Conservation (phyloP, 1,140 invertebrate species). For the Notospermus geniculatus region DNA sequence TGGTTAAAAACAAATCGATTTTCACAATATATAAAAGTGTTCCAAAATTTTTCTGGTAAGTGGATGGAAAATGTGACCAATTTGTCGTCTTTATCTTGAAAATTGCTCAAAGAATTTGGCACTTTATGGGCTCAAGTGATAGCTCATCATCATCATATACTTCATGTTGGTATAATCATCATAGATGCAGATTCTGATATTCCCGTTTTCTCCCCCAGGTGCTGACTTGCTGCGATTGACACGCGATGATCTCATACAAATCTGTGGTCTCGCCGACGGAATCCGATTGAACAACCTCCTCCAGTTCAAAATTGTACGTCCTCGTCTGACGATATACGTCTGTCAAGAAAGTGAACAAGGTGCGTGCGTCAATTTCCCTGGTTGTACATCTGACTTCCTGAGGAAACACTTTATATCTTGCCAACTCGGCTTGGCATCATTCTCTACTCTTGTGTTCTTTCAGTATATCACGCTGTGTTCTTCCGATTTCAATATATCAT, state of each 20-base stretch:
- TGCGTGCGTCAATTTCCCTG: too few relatives aligned
- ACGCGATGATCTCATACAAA: constrained; percentile 87
- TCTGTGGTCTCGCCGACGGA: constrained; percentile 86
- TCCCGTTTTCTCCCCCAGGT: constrained; percentile 46
- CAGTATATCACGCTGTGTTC: not conserved
- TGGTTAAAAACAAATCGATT: constrained; percentile 83
- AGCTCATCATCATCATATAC: too few relatives aligned
- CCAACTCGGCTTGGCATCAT: not conserved
- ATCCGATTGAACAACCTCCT: constrained; percentile 88
- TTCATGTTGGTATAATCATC: not conserved
- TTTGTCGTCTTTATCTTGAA: too few relatives aligned
- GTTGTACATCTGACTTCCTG: not conserved
- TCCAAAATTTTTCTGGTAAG: constrained; percentile 76
- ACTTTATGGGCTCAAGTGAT: too few relatives aligned
- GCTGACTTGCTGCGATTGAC: constrained; percentile 81
- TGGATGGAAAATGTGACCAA: not conserved
- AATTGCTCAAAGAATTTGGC: too few relatives aligned
- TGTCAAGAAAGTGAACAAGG: constrained; percentile 62
- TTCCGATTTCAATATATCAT: not conserved
- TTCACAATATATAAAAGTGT: constrained; percentile 69
- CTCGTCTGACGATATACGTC: constrained; percentile 77
- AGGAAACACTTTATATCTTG: not conserved
- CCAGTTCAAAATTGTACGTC: constrained; percentile 71
- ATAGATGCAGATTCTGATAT: not conserved
- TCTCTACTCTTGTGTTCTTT: not conserved